These are phyloP conservation scores for Sarcoramphus papa DNA, from an alignment of 2,797 vertebrate genomes.

Conservation along the genomic window DNA sequence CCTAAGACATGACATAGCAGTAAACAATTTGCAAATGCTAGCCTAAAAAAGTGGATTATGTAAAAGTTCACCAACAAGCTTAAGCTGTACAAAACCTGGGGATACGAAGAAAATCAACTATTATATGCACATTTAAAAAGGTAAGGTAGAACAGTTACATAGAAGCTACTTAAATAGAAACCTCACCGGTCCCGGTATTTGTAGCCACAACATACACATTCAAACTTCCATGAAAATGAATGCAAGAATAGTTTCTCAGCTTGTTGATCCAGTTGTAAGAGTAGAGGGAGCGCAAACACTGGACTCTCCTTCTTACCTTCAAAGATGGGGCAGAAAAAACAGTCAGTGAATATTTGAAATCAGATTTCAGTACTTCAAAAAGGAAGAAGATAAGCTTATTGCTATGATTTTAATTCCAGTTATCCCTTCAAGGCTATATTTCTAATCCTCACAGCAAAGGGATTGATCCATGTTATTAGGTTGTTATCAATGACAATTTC, in stretches of 20 bases:
- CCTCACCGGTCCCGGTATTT: constrained; percentile 77
- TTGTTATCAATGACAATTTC: not conserved
- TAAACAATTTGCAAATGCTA: not conserved
- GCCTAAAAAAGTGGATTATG: not conserved
- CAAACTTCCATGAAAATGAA: constrained; percentile 84
- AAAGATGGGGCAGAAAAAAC: constrained; percentile 25
- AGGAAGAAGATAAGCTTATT: not conserved
- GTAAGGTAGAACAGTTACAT: not conserved
- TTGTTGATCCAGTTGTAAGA: constrained; percentile 77
- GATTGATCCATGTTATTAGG: not conserved
- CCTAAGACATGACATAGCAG: not conserved
- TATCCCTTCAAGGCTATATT: not conserved
- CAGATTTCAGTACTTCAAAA: not conserved
- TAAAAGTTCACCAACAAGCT: not conserved
- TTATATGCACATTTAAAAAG: not conserved
- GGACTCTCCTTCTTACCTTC: constrained; percentile 85
- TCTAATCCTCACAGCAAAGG: not conserved
- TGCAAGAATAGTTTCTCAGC: constrained; percentile 80
- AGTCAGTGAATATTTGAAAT: not conserved
- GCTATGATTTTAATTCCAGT: not conserved
- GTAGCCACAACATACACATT: constrained; percentile 81
- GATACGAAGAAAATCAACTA: not conserved
- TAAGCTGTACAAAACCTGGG: not conserved
- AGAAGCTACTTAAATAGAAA: not conserved
- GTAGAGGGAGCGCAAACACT: constrained; percentile 86